These are phyloP conservation scores for Monoplex corrugatus DNA, from an alignment of 2,888 invertebrate genomes.

Conservation along the genomic window DNA sequence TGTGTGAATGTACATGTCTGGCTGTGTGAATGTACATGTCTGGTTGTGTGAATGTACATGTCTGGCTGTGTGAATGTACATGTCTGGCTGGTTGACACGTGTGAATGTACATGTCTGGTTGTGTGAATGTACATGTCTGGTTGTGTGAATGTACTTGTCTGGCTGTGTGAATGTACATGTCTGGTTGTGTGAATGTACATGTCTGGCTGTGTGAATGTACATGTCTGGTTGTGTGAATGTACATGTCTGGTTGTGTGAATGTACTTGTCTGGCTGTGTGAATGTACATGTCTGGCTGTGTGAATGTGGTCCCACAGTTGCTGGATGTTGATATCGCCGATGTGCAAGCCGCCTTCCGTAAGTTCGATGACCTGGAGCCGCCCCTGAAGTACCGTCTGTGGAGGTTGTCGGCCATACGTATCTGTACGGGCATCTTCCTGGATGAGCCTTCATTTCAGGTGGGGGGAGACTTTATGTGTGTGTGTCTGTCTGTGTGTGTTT, in stretches of 20 bases:
- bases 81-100: background rate
- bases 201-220: background rate
- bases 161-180: too few relatives aligned
- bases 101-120: background rate
- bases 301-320: slow-evolving; percentile 74
- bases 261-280: background rate
- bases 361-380: slow-evolving; percentile 82
- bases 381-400: slow-evolving; percentile 86
- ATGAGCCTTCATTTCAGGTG: slow-evolving; percentile 83
- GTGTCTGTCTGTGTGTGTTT: background rate
- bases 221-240: too few relatives aligned
- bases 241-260: background rate
- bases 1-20: too few relatives aligned
- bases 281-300: too few relatives aligned
- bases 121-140: background rate
- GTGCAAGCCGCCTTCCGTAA: slow-evolving; percentile 74
- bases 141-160: too few relatives aligned
- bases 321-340: slow-evolving; percentile 76
- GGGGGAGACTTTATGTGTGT: background rate
- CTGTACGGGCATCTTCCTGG: slow-evolving; percentile 83
- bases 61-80: background rate
- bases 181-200: too few relatives aligned
- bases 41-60: background rate
- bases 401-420: slow-evolving; percentile 85
- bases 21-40: background rate